Base-by-base conservation (phyloP, 2,113 vertebrate genomes). In the Tamias sibiricus region DNA sequence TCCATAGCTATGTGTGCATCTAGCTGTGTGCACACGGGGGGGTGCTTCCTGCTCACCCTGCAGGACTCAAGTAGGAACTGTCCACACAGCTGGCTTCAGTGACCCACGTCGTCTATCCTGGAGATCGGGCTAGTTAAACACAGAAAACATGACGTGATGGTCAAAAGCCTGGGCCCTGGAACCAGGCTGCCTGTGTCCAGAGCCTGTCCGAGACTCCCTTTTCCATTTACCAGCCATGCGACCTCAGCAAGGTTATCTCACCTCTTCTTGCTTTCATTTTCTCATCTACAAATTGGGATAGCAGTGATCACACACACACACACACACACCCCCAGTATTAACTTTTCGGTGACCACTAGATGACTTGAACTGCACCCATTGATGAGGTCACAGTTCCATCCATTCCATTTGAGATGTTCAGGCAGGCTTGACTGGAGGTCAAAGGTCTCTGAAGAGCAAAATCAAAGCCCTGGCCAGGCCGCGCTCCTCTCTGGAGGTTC, bases 11-110 rank as follows among this genome's bases (percentile, higher is more conserved):
- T 66, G 3, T 40, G 6, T 14, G 11, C 1, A 37, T 1, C 47
- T 49, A 49, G 10, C 47, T 49, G 13, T 52, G 49, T 52, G n/a
- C 6, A 19, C 2, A 17, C 0, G 0, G 9, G 0, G n/a, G 1
- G 49, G 17, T 37, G 71, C 44, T 59, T 72, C 64, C 37, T 26
- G 35, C 1, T 80, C 47, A 37, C n/a, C 47, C 35, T 62, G 59
- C 42, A 44, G 0, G 44, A 4, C 47, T 12, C 72, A 40, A 8
- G 54, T 4, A 12, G 66, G 64, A 19, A 4, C 57, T 44, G 40
- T 84, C 32, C 64, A 40, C 35, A 35, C 4, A n/a, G n/a, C 20
- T 37, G 20, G 20, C 68, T 30, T 37, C 47, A 62, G 14, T 57
- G 47, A 66, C 40, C 28, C 42, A 4, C 64, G 32, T 85, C 52